Evolutionary conservation across 2,797 vertebrate species (phyloP), one percentile per base, ranked within the genome.

Genomic region (Poeciliopsis paucimaculata): DNA sequence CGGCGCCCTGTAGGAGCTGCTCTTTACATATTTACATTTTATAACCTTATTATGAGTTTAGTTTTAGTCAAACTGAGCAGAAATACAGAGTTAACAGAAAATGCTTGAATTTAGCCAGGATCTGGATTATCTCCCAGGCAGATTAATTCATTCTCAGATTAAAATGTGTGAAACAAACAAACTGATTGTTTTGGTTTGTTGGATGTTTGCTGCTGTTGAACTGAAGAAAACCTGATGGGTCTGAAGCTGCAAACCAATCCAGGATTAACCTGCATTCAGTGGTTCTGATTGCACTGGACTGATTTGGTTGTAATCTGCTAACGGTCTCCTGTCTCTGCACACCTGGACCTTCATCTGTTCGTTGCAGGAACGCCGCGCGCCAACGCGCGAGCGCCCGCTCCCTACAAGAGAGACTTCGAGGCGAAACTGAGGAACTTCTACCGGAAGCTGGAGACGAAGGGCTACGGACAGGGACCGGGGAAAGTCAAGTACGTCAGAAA

Each of bases 351-450:
- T 39, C 1, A 72, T 47, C 74, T 68, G 13, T 0, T 4, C 9
- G 51, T 1, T 5, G 5, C 93, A 99, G 98, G 98, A 92, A 98
- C 98, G 73, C 97, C 98, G 84, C 94, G 98, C 93, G 98, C 98
- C 83, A 99, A 99, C 34, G 98, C 97, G 87, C 96, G 98, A 0
- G 98, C 98, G 77, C 98, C 98, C 1, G 98, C 98, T 82, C 98
- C 98, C 0, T 99, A 99, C 82, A 99, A 99, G 91, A 93, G 98
- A 77, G 98, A 99, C 86, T 99, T 99, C 92, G 98, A 99, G 94
- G 98, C 98, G 80, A 99, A 99, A 91, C 93, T 99, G 87, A 97
- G 98, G 90, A 99, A 99, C 92, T 99, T 99, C 89, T 99, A 99
- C 94, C 96, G 98, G 90, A 99, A 99, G 92, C 87, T 99, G 91